Conservation (phyloP, 2,888 invertebrate species). For the Euphydryas editha region DNA sequence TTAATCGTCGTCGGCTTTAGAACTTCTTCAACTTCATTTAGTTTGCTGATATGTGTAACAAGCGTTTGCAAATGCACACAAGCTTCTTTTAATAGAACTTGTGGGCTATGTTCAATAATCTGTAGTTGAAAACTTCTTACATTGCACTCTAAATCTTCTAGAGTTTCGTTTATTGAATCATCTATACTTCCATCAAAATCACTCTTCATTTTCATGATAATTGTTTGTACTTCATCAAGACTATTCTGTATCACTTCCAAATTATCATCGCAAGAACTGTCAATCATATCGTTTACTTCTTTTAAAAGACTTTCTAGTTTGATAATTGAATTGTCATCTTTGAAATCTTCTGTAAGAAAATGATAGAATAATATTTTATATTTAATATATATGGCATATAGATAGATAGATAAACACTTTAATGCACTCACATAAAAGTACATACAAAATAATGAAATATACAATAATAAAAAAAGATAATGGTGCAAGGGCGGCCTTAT, state of each 20-base stretch:
- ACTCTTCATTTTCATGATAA: slow-evolving; percentile 73
- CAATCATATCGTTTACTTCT: slow-evolving; percentile 63
- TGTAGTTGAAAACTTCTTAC: slow-evolving; percentile 79
- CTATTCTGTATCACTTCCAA: slow-evolving; percentile 62
- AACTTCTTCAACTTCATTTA: slow-evolving; percentile 49
- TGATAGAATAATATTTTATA: too few species aligned
- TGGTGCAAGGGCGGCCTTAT: too few species aligned
- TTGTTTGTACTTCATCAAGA: slow-evolving; percentile 76
- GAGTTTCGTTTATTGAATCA: slow-evolving; percentile 75
- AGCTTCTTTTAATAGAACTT: slow-evolving; percentile 69
- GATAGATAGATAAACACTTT: too few species aligned
- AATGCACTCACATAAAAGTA: too few species aligned
- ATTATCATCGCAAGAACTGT: slow-evolving; percentile 51
- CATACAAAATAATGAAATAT: too few species aligned
- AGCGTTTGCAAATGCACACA: slow-evolving; percentile 70
- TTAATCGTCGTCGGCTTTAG: neutral
- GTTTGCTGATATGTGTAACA: slow-evolving; percentile 63
- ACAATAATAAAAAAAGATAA: too few species aligned
- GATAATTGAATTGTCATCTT: slow-evolving; percentile 51
- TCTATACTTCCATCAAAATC: slow-evolving; percentile 65
- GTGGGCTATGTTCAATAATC: slow-evolving; percentile 71
- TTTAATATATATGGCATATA: too few species aligned
- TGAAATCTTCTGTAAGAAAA: slow-evolving; percentile 8
- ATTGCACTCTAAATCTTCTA: slow-evolving; percentile 80
- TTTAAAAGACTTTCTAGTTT: slow-evolving; percentile 60